phyloP scores from a whole-genome alignment of 1,140 invertebrate species.

The Notospermus geniculatus region DNA sequence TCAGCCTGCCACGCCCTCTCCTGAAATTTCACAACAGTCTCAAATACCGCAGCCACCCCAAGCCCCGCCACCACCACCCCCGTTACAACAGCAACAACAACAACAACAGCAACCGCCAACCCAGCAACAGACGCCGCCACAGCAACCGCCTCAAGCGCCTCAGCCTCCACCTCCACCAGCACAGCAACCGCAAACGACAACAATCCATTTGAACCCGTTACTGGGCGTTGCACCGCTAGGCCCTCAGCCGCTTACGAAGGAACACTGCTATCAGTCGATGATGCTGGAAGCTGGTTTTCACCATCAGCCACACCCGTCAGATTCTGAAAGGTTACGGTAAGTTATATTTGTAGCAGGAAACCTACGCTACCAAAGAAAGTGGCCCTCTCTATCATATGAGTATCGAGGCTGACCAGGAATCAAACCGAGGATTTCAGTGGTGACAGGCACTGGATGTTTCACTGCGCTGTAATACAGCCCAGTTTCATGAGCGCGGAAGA shows the following conservation, averaged over 20 bases:
- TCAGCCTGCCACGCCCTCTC: slow-evolving; percentile 30
- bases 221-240: slow-evolving; percentile 96
- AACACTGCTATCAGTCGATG: slow-evolving; percentile 83
- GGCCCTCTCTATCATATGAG: too few relatives aligned
- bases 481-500: too few relatives aligned
- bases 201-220: slow-evolving; percentile 65
- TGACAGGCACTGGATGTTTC: too few relatives aligned
- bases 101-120: slow-evolving; percentile 7
- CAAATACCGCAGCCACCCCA: slow-evolving; percentile 38
- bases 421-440: too few relatives aligned
- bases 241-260: slow-evolving; percentile 79
- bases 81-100: too few relatives aligned
- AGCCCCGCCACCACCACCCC: slow-evolving; percentile 20
- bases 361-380: too few relatives aligned
- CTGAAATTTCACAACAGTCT: slow-evolving; percentile 29
- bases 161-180: slow-evolving; percentile 20
- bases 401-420: too few relatives aligned
- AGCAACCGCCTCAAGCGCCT: slow-evolving; percentile 5
- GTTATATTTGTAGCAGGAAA: too few relatives aligned
- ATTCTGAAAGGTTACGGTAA: slow-evolving; percentile 82
- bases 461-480: too few relatives aligned
- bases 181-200: slow-evolving; percentile 60
- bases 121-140: slow-evolving; percentile 7
- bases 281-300: slow-evolving; percentile 92
- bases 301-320: slow-evolving; percentile 94